phyloP scores from a whole-genome alignment of 1,140 invertebrate species.

The Polyergus mexicanus region DNA sequence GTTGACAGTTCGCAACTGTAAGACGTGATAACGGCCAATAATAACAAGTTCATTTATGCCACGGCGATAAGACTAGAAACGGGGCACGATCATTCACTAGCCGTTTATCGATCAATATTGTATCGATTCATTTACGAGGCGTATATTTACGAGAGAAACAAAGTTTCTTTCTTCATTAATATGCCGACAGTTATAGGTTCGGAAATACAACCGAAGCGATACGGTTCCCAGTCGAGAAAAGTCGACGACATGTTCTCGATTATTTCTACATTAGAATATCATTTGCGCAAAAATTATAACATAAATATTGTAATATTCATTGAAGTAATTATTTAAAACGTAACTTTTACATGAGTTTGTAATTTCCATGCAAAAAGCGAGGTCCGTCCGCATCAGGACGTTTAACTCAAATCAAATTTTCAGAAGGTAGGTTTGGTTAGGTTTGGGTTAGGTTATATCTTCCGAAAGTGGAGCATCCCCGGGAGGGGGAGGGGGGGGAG shows the following conservation, averaged over 20 bases:
- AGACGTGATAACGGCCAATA: slow-evolving; percentile 46
- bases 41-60: slow-evolving; percentile 40
- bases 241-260: not conserved
- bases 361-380: no score
- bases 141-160: slow-evolving; percentile 4
- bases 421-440: no score
- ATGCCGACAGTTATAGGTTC: not conserved
- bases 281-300: not conserved
- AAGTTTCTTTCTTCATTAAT: slow-evolving; percentile 25
- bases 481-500: no score
- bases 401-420: no score
- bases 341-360: no score
- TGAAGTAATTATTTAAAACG: no score
- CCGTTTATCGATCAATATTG: slow-evolving; percentile 1
- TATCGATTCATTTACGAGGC: not conserved
- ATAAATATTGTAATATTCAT: not conserved
- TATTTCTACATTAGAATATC: not conserved
- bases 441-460: no score
- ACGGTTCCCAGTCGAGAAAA: not conserved
- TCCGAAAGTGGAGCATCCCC: no score
- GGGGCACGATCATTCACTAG: slow-evolving; percentile 26
- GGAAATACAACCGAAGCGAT: not conserved
- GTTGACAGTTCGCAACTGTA: slow-evolving; percentile 1
- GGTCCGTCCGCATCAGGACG: no score
- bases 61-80: slow-evolving; percentile 31